Evolutionary conservation across 2,797 vertebrate species (phyloP), one percentile per base, ranked within the genome.

Genomic region (Melanotaenia parkinsoni): DNA sequence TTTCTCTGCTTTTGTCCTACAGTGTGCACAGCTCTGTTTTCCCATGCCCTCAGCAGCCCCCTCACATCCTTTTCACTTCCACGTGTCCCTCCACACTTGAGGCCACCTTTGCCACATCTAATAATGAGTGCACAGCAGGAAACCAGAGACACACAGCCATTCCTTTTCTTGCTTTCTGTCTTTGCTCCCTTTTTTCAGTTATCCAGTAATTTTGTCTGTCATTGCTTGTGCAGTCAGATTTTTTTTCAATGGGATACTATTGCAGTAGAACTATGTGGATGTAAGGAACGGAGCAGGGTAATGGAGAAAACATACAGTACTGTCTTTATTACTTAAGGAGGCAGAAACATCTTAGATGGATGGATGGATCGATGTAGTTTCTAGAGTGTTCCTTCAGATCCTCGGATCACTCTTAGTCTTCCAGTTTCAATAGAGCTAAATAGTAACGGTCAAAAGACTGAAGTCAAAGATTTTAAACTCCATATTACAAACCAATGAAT

Each of bases 11-110:
- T 72, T 58, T 32, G 68, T 83, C 70, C 74, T 60, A 24, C 62
- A 20, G 58, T 33, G 26, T 63, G 73, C 62, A 6, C 22, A 1
- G 16, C 69, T 78, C 58, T 76, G 72, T 56, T 89, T 86, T 85
- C 80, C 71, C 81, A 82, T 87, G 80, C 76, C 79, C 84, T 83
- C 63, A 38, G 50, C 72, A 79, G 67, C 63, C 74, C 57, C 67
- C 70, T 65, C 53, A 12, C 72, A 65, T 67, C 86, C 72, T 77
- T 81, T 79, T 88, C 86, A 86, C 83, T 78, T 86, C 87, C 77
- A 79, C 64, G 33, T 90, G 85, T 86, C 76, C 86, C 63, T 77
- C 63, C 73, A 67, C 80, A 76, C 35, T 8, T 75, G 30, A 69
- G 64, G 67, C 68, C 76, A 77, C 76, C 77, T 79, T 80, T 58